A percentile compares a stretch with the other conserved stretches of the same genome.
These are phyloP conservation scores for Parapristionchus giblindavisi DNA, from an alignment of 2,888 invertebrate species.

Conservation along the genomic window DNA sequence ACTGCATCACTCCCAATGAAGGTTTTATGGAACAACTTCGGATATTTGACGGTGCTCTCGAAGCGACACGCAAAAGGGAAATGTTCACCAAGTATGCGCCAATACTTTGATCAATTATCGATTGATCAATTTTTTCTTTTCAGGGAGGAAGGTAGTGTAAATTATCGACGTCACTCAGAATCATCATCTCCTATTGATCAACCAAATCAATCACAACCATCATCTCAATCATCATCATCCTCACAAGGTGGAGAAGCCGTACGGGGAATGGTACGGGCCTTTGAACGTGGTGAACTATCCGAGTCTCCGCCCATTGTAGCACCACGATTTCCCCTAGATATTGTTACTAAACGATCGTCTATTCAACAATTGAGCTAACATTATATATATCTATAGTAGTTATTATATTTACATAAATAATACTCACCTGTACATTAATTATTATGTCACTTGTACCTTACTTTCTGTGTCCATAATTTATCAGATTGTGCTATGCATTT, in stretches of 20 bases:
- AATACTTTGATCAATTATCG: not conserved
- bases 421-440: constrained; percentile 15
- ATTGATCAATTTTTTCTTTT: not conserved
- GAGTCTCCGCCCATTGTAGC: constrained; percentile 25
- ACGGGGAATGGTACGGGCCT: constrained; percentile 32
- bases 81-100: constrained; percentile 6
- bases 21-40: constrained; percentile 92
- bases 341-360: constrained; percentile 44
- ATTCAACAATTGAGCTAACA: constrained; percentile 47
- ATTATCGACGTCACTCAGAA: too few relatives aligned
- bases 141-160: constrained; percentile 29
- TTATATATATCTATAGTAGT: not conserved
- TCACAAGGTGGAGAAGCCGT: constrained; percentile 15
- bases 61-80: constrained; percentile 75
- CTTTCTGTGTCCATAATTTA: constrained; percentile 29
- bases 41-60: constrained; percentile 93
- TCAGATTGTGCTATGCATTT: constrained; percentile 36
- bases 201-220: not conserved
- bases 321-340: constrained; percentile 47
- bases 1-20: constrained; percentile 93
- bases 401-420: not conserved
- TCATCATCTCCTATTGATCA: constrained; percentile 14
- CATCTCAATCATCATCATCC: not conserved
- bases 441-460: constrained; percentile 25
- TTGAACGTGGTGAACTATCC: constrained; percentile 29